These are phyloP conservation scores for Colostygia pectinataria DNA, from an alignment of 2,888 invertebrate genomes.

Conservation along the genomic window DNA sequence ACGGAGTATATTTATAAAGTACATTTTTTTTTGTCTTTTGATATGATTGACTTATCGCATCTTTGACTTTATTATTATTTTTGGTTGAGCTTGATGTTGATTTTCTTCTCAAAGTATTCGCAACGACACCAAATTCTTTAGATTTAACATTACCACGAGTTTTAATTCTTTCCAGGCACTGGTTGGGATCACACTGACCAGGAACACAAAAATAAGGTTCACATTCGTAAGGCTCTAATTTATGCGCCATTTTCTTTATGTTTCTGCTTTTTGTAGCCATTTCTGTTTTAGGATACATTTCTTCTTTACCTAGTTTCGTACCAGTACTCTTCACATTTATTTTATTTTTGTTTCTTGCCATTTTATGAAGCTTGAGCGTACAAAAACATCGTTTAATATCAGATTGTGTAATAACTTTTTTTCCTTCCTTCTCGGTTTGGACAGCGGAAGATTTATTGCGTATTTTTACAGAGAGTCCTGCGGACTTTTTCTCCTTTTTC, in stretches of 20 bases:
- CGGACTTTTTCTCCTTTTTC: neutral
- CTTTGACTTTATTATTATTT: slow-evolving; percentile 1
- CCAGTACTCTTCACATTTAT: slow-evolving; percentile 10
- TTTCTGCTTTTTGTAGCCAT: slow-evolving; percentile 13
- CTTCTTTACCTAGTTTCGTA: slow-evolving; percentile 22
- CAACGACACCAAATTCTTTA: slow-evolving; percentile 27
- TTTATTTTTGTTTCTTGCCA: slow-evolving; percentile 6
- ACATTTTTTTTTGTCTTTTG: neutral
- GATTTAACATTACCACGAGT: slow-evolving; percentile 5
- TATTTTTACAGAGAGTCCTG: neutral
- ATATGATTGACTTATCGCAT: slow-evolving; percentile 3
- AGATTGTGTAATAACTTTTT: neutral
- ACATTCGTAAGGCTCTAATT: slow-evolving; percentile 39
- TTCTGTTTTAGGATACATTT: slow-evolving; percentile 6
- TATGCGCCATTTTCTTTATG: slow-evolving; percentile 4
- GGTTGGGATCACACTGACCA: slow-evolving; percentile 42
- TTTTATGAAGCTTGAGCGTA: slow-evolving; percentile 34
- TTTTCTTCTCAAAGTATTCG: slow-evolving; percentile 24
- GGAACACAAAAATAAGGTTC: slow-evolving; percentile 45
- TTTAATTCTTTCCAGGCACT: slow-evolving; percentile 38
- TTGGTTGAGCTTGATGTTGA: slow-evolving; percentile 22
- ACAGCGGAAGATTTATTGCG: neutral
- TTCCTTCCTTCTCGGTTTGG: neutral
- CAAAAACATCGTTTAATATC: slow-evolving; percentile 36
- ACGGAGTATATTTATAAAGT: neutral